phyloP scores from a whole-genome alignment of 2,113 vertebrate genomes.

The Nestor notabilis region DNA sequence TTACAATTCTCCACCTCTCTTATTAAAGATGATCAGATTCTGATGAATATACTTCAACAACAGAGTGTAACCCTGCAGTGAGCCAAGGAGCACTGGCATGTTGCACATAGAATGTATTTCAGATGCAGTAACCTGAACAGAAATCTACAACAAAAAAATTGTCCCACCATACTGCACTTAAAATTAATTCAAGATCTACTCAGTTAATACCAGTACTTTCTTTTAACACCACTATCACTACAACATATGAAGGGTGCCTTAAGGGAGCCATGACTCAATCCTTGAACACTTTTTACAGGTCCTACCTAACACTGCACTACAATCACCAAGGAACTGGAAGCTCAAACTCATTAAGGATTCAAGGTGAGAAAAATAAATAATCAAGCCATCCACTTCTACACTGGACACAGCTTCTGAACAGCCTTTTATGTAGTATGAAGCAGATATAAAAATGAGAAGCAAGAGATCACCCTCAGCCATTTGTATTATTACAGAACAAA shows the following conservation, averaged over 20 bases:
- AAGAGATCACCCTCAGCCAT: background rate
- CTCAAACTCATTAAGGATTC: background rate
- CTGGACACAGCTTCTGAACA: background rate
- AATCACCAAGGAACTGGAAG: background rate
- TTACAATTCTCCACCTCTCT: background rate
- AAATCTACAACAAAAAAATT: background rate
- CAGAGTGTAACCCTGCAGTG: background rate
- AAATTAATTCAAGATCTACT: background rate
- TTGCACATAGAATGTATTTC: background rate
- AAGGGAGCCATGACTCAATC: background rate
- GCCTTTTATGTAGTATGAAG: background rate
- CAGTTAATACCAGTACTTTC: background rate
- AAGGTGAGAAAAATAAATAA: background rate
- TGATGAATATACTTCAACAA: background rate
- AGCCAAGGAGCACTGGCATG: background rate
- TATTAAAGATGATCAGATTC: background rate
- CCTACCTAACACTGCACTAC: background rate
- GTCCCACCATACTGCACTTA: background rate
- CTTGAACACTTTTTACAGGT: background rate
- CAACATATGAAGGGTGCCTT: background rate
- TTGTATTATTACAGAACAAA: background rate
- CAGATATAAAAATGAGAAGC: background rate
- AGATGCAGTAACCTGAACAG: background rate
- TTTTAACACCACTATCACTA: background rate
- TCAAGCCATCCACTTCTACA: background rate